phyloP scores from a whole-genome alignment of 2,888 invertebrate species.

The Volucella zonaria region DNA sequence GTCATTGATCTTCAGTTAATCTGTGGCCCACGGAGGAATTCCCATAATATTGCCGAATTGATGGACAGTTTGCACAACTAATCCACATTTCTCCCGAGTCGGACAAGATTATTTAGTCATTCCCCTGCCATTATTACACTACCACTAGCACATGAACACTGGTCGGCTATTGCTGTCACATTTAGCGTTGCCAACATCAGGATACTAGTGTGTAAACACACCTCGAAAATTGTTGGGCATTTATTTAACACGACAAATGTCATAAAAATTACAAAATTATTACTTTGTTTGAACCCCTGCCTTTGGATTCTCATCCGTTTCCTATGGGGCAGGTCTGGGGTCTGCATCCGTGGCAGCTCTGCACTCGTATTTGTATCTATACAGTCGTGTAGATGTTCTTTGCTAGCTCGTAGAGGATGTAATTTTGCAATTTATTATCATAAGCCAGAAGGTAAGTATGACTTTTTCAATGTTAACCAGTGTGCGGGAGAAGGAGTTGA shows the following conservation, averaged over 20 bases:
- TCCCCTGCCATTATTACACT: slow-evolving; percentile 11
- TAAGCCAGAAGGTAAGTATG: slow-evolving; percentile 73
- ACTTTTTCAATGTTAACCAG: slow-evolving; percentile 63
- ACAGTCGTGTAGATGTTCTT: neutral
- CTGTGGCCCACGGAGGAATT: slow-evolving; percentile 35
- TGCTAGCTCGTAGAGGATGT: slow-evolving; percentile 60
- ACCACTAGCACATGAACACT: slow-evolving; percentile 49
- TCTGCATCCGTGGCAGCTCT: neutral
- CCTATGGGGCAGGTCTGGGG: slow-evolving; percentile 43
- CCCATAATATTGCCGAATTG: slow-evolving; percentile 64
- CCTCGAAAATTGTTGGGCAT: slow-evolving; percentile 68
- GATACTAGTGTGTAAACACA: slow-evolving; percentile 61
- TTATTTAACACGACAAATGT: slow-evolving; percentile 71
- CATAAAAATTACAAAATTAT: slow-evolving; percentile 72
- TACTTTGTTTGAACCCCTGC: slow-evolving; percentile 70
- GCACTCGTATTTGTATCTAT: too few species aligned
- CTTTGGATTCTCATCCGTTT: slow-evolving; percentile 65
- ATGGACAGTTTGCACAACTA: slow-evolving; percentile 67
- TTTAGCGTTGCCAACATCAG: slow-evolving; percentile 53
- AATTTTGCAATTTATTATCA: slow-evolving; percentile 72
- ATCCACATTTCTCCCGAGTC: slow-evolving; percentile 50
- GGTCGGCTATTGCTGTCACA: slow-evolving; percentile 40
- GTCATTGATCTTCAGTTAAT: slow-evolving; percentile 52
- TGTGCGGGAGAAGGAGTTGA: slow-evolving; percentile 15
- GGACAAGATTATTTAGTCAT: slow-evolving; percentile 58